phyloP scores from a whole-genome alignment of 2,888 invertebrate species.

The Pristionchus mayeri region DNA sequence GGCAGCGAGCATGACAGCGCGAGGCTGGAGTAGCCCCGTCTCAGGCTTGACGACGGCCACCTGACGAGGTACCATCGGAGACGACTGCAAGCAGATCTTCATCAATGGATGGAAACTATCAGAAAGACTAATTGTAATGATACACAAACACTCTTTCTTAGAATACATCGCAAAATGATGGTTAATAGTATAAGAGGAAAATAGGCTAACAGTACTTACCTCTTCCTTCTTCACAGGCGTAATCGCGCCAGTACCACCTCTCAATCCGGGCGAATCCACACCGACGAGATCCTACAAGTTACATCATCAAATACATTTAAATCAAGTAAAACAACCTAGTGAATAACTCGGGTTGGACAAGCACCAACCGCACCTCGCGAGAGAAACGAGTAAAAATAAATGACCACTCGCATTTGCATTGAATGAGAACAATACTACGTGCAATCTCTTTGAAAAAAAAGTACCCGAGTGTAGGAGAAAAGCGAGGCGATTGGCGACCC shows the following conservation, averaged over 20 bases:
- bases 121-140: too few species aligned
- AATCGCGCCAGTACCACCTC: conserved; percentile 20
- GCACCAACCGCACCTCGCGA: neutral
- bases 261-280: conserved; percentile 46
- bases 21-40: neutral
- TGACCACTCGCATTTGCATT: neutral
- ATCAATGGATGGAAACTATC: too few species aligned
- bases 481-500: conserved; percentile 26
- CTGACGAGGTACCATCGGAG: neutral
- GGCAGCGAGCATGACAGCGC: neutral
- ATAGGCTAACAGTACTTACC: neutral
- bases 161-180: too few species aligned
- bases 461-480: conserved; percentile 37
- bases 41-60: neutral
- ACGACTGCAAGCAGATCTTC: neutral
- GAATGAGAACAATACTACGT: neutral
- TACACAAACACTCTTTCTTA: too few species aligned
- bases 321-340: neutral
- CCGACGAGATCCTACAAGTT: conserved; percentile 28
- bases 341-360: neutral
- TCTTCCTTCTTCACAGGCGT: conserved; percentile 3
- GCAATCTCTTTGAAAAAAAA: neutral
- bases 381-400: neutral
- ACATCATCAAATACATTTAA: neutral
- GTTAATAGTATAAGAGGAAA: too few species aligned